Evolutionary conservation across 2,888 invertebrate species (phyloP).

Genomic region (Xylota sylvarum): DNA sequence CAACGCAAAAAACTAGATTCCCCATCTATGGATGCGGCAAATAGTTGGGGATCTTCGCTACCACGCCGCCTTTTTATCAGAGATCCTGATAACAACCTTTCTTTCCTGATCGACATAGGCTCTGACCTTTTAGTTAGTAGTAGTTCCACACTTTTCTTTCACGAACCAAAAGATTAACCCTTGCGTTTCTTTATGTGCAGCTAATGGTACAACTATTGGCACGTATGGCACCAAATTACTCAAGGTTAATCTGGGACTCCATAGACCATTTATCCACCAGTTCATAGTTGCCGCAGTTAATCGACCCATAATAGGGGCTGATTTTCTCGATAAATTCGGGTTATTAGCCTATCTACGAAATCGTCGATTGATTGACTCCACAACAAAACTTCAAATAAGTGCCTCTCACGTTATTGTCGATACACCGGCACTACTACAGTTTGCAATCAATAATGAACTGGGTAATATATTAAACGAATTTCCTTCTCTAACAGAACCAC

Average conservation of each 20-base stretch:
- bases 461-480: no score
- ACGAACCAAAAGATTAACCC: not conserved
- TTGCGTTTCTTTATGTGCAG: not conserved
- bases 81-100: slow-evolving; percentile 6
- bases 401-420: no score
- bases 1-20: slow-evolving; percentile 7
- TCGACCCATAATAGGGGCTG: slow-evolving; percentile 25
- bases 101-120: slow-evolving; percentile 25
- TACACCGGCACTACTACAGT: no score
- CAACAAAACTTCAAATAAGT: no score
- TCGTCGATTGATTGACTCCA: not conserved
- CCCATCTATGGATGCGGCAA: slow-evolving; percentile 3
- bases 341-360: slow-evolving; percentile 26
- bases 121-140: no score
- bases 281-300: slow-evolving; percentile 30
- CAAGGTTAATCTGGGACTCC: no score
- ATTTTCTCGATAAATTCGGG: slow-evolving; percentile 37
- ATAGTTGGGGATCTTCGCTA: not conserved
- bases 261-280: slow-evolving; percentile 7
- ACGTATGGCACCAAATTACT: slow-evolving; percentile 4
- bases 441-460: no score
- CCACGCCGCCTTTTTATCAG: slow-evolving; percentile 7
- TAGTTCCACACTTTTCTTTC: no score
- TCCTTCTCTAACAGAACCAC: no score
- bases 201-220: slow-evolving; percentile 23